A percentile compares a stretch with the other conserved stretches of the same genome.
These are phyloP conservation scores for Coryphaenoides rupestris DNA, from an alignment of 2,113 vertebrate species.

Conservation along the genomic window DNA sequence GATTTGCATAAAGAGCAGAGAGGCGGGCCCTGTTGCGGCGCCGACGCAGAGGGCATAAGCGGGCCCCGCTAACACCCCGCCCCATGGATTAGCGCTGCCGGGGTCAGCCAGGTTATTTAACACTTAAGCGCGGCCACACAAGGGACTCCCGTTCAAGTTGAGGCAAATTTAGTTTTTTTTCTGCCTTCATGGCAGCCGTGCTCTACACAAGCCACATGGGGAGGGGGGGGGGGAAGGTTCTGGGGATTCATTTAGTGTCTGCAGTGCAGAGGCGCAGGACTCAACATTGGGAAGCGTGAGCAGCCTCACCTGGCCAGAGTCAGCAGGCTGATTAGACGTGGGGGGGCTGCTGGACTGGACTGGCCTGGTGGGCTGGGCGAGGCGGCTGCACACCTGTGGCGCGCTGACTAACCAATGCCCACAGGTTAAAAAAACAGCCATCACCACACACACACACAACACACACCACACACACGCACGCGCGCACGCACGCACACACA, in stretches of 20 bases:
- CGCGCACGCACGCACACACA: no score
- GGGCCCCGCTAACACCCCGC: constrained; percentile 59
- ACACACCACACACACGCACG: no score
- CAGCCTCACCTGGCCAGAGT: no score
- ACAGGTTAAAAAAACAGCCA: no score
- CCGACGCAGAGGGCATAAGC: constrained; percentile 56
- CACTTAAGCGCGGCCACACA: constrained; percentile 69
- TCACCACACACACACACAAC: no score
- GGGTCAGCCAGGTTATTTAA: constrained; percentile 72
- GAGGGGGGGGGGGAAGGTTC: no score
- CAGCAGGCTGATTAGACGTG: no score
- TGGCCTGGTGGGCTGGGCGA: no score
- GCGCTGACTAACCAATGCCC: no score
- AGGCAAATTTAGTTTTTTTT: constrained; percentile 68
- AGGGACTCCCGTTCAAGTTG: constrained; percentile 64
- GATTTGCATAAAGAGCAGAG: constrained; percentile 77
- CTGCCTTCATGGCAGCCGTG: constrained; percentile 59
- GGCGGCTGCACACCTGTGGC: no score
- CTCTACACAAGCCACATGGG: constrained; percentile 41
- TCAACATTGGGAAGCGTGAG: no score
- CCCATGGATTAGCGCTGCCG: constrained; percentile 68
- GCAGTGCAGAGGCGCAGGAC: constrained; percentile 45
- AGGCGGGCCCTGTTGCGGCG: constrained; percentile 68
- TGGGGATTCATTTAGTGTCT: constrained; percentile 69
- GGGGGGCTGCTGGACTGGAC: no score